Evolutionary conservation across 2,797 vertebrate species (phyloP).

Genomic region (Gymnoscopelus braueri): DNA sequence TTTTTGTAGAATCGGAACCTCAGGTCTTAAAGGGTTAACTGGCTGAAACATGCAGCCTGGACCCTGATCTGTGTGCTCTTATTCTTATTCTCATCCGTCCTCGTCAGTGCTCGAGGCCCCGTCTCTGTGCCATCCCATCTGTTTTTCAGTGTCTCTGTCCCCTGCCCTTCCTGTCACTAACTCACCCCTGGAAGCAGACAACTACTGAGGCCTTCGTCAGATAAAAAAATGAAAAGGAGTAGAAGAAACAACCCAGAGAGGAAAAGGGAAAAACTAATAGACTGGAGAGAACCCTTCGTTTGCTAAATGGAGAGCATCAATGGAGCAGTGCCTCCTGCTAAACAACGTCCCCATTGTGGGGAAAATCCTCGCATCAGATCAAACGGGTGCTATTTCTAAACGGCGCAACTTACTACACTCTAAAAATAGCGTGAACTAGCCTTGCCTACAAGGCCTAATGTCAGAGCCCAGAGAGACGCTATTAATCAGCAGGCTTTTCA

Average conservation of each 20-base stretch:
- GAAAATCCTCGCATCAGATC: constrained; percentile 50
- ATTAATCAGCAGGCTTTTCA: constrained; percentile 25
- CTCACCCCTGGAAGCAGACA: constrained; percentile 1
- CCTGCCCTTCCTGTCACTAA: constrained; percentile 12
- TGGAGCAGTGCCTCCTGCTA: constrained; percentile 13
- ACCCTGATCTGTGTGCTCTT: too few species aligned
- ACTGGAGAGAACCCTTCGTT: constrained; percentile 27
- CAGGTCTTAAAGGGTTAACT: too few species aligned
- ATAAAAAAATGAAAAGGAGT: neutral
- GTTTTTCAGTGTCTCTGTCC: neutral
- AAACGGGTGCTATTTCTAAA: constrained; percentile 27
- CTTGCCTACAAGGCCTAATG: neutral
- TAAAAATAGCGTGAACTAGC: constrained; percentile 42
- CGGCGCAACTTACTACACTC: constrained; percentile 23
- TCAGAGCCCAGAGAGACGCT: constrained; percentile 13
- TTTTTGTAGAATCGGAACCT: too few species aligned
- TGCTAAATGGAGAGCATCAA: constrained; percentile 23
- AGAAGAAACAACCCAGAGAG: constrained; percentile 3
- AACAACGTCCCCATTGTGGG: constrained; percentile 63
- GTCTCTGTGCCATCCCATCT: neutral
- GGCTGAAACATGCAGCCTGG: too few species aligned
- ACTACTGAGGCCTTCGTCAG: constrained; percentile 4
- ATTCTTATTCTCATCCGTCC: neutral
- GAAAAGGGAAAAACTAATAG: neutral
- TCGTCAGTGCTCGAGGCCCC: neutral